These are phyloP conservation scores for Drosophila miranda DNA, from an alignment of 1,140 invertebrate genomes.

Conservation along the genomic window DNA sequence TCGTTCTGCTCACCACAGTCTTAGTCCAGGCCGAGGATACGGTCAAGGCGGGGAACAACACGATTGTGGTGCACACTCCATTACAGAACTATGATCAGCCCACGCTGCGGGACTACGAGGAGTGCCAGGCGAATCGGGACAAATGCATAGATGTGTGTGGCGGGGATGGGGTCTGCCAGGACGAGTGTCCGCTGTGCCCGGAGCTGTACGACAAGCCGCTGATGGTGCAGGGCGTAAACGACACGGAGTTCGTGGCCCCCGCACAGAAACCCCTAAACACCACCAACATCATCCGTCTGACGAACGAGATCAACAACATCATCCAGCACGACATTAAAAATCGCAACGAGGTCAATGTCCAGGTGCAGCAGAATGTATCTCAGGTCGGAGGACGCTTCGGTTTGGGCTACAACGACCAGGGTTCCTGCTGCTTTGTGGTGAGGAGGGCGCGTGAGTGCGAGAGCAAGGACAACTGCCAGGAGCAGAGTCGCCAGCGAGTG, in stretches of 20 bases:
- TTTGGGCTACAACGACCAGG: constrained; percentile 64
- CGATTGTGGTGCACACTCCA: constrained; percentile 66
- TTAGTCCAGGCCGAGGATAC: not conserved
- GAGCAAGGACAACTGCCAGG: constrained; percentile 28
- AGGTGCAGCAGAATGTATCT: constrained; percentile 66
- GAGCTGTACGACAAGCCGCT: constrained; percentile 59
- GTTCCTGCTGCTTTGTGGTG: constrained; percentile 69
- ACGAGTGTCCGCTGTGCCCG: constrained; percentile 63
- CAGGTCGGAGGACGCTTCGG: constrained; percentile 70
- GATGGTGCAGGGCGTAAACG: constrained; percentile 71
- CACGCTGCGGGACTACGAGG: constrained; percentile 62
- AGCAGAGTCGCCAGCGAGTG: constrained; percentile 48
- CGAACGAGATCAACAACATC: constrained; percentile 71
- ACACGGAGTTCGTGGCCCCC: constrained; percentile 45
- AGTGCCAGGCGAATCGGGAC: constrained; percentile 54
- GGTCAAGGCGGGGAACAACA: constrained; percentile 20
- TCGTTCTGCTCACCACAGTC: constrained; percentile 30
- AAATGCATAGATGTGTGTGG: constrained; percentile 42
- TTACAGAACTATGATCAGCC: constrained; percentile 70
- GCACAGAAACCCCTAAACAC: constrained; percentile 48
- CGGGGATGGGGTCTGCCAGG: constrained; percentile 22
- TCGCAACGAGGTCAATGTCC: constrained; percentile 56
- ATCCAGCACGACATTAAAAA: constrained; percentile 58
- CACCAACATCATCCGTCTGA: constrained; percentile 71
- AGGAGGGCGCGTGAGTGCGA: constrained; percentile 41